These are phyloP conservation scores for Drosophila subpulchrella DNA, from an alignment of 1,140 invertebrate genomes.

Conservation along the genomic window DNA sequence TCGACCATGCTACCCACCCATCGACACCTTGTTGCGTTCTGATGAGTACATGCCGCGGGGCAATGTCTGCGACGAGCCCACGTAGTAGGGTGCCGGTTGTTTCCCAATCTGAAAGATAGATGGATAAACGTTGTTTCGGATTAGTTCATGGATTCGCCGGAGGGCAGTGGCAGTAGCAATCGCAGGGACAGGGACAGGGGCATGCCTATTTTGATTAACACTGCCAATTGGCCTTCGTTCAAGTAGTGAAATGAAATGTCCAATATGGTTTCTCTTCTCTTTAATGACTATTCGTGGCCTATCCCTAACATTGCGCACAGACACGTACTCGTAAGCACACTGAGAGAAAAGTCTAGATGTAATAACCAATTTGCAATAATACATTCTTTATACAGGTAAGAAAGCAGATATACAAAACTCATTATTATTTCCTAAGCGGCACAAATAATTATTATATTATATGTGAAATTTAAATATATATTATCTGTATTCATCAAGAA, in stretches of 20 bases:
- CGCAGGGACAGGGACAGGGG: background rate
- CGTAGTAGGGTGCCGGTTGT: constrained; percentile 85
- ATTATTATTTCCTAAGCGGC: too few species aligned
- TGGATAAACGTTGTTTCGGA: background rate
- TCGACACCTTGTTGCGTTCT: constrained; percentile 80
- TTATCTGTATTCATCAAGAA: too few species aligned
- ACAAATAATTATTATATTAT: too few species aligned
- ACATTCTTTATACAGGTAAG: too few species aligned
- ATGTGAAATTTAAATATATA: too few species aligned
- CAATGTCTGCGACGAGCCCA: constrained; percentile 85
- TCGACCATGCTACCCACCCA: constrained; percentile 65
- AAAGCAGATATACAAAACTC: too few species aligned
- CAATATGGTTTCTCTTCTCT: constrained; percentile 49
- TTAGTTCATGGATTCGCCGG: background rate
- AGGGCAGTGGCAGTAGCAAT: background rate
- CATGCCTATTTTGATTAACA: constrained; percentile 8
- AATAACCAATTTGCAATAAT: too few species aligned
- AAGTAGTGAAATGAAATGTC: constrained; percentile 49
- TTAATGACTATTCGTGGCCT: constrained; percentile 35
- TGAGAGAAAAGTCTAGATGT: background rate
- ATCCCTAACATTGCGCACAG: constrained; percentile 31
- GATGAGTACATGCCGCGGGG: constrained; percentile 85
- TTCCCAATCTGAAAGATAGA: constrained; percentile 84
- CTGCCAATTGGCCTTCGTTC: constrained; percentile 57
- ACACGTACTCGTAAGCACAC: constrained; percentile 19